A percentile compares a stretch with the other conserved stretches of the same genome.
Conservation (phyloP, 2,797 vertebrate species). For the Pelochelys cantorii region DNA sequence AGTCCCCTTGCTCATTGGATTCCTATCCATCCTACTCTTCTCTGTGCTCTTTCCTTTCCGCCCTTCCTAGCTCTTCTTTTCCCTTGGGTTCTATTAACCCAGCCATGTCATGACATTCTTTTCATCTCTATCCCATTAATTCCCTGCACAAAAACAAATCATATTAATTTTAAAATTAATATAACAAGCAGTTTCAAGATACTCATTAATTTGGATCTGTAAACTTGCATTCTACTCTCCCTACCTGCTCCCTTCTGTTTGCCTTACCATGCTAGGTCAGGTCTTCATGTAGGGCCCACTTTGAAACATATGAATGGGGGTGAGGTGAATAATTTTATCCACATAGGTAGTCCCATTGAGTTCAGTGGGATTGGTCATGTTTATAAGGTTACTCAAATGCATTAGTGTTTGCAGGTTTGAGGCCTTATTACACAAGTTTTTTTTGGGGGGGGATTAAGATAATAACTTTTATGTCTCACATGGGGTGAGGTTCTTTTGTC, state of each 20-base stretch:
- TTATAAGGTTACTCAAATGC: neutral
- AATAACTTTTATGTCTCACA: neutral
- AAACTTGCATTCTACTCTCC: neutral
- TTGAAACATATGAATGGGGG: neutral
- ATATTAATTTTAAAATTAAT: neutral
- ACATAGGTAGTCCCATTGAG: neutral
- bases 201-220: accelerated
- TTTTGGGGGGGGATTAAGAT: neutral
- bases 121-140: neutral
- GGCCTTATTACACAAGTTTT: neutral
- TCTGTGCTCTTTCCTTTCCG: neutral
- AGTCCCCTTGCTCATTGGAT: neutral
- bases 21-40: neutral
- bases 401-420: neutral
- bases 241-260: neutral
- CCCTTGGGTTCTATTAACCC: neutral
- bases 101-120: neutral
- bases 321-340: neutral
- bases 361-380: neutral
- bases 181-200: neutral
- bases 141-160: neutral
- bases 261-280: neutral
- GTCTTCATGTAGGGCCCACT: neutral
- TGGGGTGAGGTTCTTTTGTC: neutral
- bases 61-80: neutral